Base-by-base conservation (phyloP, 2,888 invertebrate species). In the Petrolisthes manimaculis region DNA sequence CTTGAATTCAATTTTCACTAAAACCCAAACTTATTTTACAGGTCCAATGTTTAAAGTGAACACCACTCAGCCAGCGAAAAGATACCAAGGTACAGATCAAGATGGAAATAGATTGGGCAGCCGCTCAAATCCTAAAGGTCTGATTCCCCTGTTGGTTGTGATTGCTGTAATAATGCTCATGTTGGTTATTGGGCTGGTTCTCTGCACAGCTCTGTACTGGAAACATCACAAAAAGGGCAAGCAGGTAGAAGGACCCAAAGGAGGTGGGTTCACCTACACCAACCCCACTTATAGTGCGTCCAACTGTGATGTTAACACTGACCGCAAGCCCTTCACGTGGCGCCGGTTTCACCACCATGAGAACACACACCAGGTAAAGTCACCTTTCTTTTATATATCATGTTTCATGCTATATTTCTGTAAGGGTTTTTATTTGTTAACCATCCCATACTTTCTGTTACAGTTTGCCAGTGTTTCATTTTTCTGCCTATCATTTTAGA, bases 281-380 rank as follows among this genome's bases (percentile, higher is more conserved):
- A 97, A 98, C 94, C 97, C 97, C 4, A 97, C 97, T 93, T 98
- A 97, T 93, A 95, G 95, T 92, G 94, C 94, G 80, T 94, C 94
- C 4, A 93, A 95, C 75, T 94, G 94, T 56, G 94, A 94, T 24
- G 93, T 94, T 75, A 92, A 91, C 80, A 91, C 91, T 86, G 94
- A 94, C 91, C 94, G 94, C 90, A 95, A 95, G 92, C 94, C 94
- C 9, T 95, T 95, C 92, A 94, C 95, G 86, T 95, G 95, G 95
- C 95, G 95, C 92, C 95, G 96, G 92, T 95, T 97, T 91, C 96
- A 96, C 93, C 96, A 96, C 92, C 96, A 96, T 92, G 85, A 81
- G 1, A 86, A 87, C 21, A 86, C 88, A 81, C 89, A 88, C 8
- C 91, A 89, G 88, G 91, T 89, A 75, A 80, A 37, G 37, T 37